Percentiles rank a stretch among this genome's conserved stretches.
Conservation (phyloP, 2,797 vertebrate genomes). For the Pseudochromis fuscus region DNA sequence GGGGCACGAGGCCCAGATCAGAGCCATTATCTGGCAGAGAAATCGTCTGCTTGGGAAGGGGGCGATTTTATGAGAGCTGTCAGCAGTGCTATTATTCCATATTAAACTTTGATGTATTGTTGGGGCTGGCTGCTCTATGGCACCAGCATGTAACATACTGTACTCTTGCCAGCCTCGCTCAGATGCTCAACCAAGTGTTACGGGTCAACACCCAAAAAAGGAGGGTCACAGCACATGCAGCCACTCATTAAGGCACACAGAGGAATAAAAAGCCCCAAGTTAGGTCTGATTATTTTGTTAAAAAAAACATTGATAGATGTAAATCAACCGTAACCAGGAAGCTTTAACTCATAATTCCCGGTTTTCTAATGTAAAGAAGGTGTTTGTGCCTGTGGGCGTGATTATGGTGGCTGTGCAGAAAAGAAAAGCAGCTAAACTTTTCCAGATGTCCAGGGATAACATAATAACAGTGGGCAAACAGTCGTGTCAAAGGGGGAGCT, state of each 20-base stretch:
- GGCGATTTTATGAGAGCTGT: conserved; percentile 77
- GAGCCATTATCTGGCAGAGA: conserved; percentile 71
- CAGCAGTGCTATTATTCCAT: conserved; percentile 78
- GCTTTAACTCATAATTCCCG: conserved; percentile 76
- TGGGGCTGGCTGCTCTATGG: conserved; percentile 58
- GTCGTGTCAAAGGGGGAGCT: conserved; percentile 57
- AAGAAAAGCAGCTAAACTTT: conserved; percentile 79
- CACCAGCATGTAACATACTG: conserved; percentile 50
- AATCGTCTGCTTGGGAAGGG: conserved; percentile 65
- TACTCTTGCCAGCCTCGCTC: conserved; percentile 38
- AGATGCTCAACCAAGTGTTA: conserved; percentile 62
- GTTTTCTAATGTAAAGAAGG: conserved; percentile 74
- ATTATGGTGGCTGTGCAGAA: conserved; percentile 70
- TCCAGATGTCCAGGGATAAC: conserved; percentile 84
- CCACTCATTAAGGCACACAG: conserved; percentile 63
- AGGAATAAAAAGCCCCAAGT: conserved; percentile 38
- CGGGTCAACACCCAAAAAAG: conserved; percentile 51
- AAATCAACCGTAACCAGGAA: conserved; percentile 72
- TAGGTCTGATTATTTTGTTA: conserved; percentile 67
- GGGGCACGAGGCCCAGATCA: conserved; percentile 62
- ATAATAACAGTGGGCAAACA: conserved; percentile 70
- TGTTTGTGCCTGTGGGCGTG: conserved; percentile 74
- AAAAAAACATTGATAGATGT: conserved; percentile 71
- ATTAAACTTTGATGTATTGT: conserved; percentile 84
- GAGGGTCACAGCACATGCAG: conserved; percentile 46